A percentile compares a stretch with the other conserved stretches of the same genome.
phyloP scores from a whole-genome alignment of 2,888 invertebrate genomes.

The Andrena chrysosceles region DNA sequence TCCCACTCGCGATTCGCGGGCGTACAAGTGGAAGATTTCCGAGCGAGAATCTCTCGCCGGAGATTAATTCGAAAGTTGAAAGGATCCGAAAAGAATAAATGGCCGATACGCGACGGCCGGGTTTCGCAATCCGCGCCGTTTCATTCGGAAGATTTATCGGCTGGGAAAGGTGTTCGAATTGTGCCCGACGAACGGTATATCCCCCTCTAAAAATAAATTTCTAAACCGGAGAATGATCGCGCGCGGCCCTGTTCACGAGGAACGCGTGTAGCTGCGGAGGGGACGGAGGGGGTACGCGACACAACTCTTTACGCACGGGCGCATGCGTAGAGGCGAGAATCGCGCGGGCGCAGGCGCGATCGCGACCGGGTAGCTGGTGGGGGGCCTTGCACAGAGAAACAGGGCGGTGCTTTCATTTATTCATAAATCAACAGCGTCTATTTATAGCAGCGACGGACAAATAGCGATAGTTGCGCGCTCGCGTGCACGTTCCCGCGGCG shows the following conservation, averaged over 20 bases:
- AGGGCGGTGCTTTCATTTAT: slow-evolving; percentile 81
- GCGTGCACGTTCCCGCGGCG: slow-evolving; percentile 58
- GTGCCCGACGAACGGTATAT: slow-evolving; percentile 46
- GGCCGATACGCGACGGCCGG: neutral
- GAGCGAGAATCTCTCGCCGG: neutral
- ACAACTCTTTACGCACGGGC: slow-evolving; percentile 46
- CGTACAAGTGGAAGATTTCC: slow-evolving; percentile 7
- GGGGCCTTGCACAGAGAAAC: slow-evolving; percentile 46
- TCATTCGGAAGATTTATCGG: slow-evolving; percentile 27
- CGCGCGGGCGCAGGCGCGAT: slow-evolving; percentile 37
- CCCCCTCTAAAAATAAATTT: slow-evolving; percentile 56
- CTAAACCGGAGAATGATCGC: slow-evolving; percentile 59
- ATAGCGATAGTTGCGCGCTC: slow-evolving; percentile 79
- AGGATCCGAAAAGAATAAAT: slow-evolving; percentile 7
- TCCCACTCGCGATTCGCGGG: neutral
- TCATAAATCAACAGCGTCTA: slow-evolving; percentile 83
- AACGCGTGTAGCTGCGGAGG: slow-evolving; percentile 31
- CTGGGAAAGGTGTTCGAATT: slow-evolving; percentile 51
- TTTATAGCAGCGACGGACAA: slow-evolving; percentile 82
- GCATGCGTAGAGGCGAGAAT: slow-evolving; percentile 41
- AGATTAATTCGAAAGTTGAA: slow-evolving; percentile 18
- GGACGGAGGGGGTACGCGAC: neutral
- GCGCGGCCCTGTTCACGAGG: slow-evolving; percentile 46
- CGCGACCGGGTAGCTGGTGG: neutral
- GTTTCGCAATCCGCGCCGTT: slow-evolving; percentile 17